A percentile compares a stretch with the other conserved stretches of the same genome.
These are phyloP conservation scores for Pteronotus mesoamericanus DNA, from an alignment of 2,797 vertebrate genomes.

Conservation along the genomic window DNA sequence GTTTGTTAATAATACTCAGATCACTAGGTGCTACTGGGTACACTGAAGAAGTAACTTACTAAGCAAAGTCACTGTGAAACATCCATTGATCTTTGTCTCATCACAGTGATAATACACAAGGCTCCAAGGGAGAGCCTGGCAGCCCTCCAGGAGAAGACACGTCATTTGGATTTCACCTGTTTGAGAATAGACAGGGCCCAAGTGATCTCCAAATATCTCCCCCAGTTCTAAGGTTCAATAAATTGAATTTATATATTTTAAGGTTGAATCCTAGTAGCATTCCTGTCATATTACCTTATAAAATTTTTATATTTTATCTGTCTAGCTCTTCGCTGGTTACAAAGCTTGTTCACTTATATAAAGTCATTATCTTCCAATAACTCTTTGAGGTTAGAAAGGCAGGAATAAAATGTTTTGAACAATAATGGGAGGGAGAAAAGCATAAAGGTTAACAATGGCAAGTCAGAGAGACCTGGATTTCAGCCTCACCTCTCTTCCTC, in stretches of 20 bases:
- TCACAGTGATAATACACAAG: background rate
- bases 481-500: background rate
- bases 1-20: background rate
- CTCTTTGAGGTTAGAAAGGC: background rate
- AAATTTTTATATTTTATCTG: background rate
- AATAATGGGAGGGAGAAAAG: background rate
- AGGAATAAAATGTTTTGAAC: background rate
- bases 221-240: background rate
- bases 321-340: background rate
- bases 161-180: background rate
- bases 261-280: background rate
- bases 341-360: background rate
- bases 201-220: background rate
- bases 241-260: slow-evolving; percentile 23
- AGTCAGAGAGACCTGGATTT: background rate
- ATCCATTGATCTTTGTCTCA: background rate
- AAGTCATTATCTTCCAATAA: slow-evolving; percentile 48
- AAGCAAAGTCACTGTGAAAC: background rate
- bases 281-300: slow-evolving; percentile 7
- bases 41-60: background rate
- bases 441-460: background rate
- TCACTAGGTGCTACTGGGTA: background rate
- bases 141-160: background rate
- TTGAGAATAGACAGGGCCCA: background rate
- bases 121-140: background rate